Base-by-base conservation (phyloP, 2,888 invertebrate genomes). In the Acleris literana region DNA sequence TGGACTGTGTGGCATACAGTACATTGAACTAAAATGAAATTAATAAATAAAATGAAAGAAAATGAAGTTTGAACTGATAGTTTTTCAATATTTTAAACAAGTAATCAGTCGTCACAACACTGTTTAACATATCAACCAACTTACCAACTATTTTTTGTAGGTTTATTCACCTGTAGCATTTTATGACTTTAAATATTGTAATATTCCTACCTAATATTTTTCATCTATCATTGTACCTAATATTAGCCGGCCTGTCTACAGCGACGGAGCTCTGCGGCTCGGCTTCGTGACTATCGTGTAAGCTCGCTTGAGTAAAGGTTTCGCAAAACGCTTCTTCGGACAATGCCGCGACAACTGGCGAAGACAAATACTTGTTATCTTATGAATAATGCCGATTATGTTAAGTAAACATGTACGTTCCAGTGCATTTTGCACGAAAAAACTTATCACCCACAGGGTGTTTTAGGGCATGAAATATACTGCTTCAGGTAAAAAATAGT, bases 301-400 rank as follows among this genome's bases (percentile, higher is more conserved):
- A 84, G 81, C 76, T 82, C 74, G 80, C 72, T 90, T 90, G 79
- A 74, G 90, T 82, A 90, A 92, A 70, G 74, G 76, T 89, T 89
- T 90, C 85, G 88, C 86, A 90, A 90, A 89, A 81, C 81, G 85
- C 88, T 88, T 83, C 89, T 85, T 84, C 82, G 77, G 78, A 90
- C 90, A 86, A 87, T 86, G 81, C 87, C 85, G 85, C 86, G 88
- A 88, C 90, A 85, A 84, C 81, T 78, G 82, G 78, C 79, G 85
- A 88, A 91, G 85, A 89, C 91, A 92, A 92, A 91, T 82, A 92
- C 87, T 85, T 80, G 89, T 88, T 92, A 92, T 92, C 91, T 87
- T 90, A 91, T 92, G 92, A 92, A 92, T 92, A 91, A 92, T 91
- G 88, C 88, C 90, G 92, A 91, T 90, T 88, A 90, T 89, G 82